phyloP scores from a whole-genome alignment of 37 sponge, comb jelly and placozoan species.

The Eunapius fragilis region DNA sequence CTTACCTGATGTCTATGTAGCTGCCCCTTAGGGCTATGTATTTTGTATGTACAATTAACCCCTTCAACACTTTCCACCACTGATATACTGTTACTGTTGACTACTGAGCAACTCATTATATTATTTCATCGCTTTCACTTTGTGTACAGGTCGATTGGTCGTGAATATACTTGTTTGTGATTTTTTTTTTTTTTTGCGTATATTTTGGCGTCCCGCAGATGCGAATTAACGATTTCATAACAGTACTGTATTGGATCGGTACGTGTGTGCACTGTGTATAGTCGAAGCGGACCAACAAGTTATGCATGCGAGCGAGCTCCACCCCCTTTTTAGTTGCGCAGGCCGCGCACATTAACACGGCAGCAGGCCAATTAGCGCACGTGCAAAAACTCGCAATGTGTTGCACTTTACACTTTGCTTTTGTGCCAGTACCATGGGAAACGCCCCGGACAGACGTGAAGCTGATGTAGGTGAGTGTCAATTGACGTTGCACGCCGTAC shows the following conservation, averaged over 20 bases:
- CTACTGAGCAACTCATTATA: background rate
- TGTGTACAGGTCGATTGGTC: background rate
- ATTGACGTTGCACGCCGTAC: background rate
- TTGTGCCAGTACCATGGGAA: slow-evolving; percentile 7
- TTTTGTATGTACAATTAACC: background rate
- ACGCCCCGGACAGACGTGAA: slow-evolving; percentile 29
- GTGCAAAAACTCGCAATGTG: background rate
- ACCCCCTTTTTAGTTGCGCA: background rate
- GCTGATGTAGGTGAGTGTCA: slow-evolving; percentile 14
- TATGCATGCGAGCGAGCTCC: background rate
- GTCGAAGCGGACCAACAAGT: background rate
- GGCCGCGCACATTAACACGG: background rate
- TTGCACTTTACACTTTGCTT: background rate
- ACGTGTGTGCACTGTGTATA: no score
- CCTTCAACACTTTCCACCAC: background rate
- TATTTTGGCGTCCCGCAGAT: no score
- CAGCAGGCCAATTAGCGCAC: background rate
- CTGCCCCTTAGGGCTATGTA: background rate
- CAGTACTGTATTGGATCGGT: no score
- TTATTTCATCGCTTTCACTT: background rate
- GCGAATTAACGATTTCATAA: no score
- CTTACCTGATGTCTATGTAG: background rate
- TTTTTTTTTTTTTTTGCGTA: no score
- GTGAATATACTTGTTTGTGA: background rate
- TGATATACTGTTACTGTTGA: background rate